Base-by-base conservation (phyloP, 1,140 invertebrate species). In the Panagrolaimus sp. region DNA sequence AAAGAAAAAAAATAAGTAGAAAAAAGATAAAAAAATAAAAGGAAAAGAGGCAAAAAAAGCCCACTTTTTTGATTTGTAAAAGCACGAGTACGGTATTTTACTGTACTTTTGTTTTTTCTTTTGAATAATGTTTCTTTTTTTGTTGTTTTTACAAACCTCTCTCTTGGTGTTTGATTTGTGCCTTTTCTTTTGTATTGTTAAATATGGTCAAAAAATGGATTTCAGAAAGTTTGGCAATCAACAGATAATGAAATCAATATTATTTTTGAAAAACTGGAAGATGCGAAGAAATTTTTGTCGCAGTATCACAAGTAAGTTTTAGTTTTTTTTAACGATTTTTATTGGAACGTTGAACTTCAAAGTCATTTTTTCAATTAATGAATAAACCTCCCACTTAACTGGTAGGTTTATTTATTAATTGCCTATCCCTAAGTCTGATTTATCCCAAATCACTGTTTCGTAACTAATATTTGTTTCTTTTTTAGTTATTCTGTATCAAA, bases 211-310 rank as follows among this genome's bases (percentile, higher is more conserved):
- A 21, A 52, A n/a, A n/a, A 26, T 58, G 52, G 12, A 28, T 74
- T 75, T 77, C 63, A 76, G 74, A 75, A 75, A 68, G 45, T 74
- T 32, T 76, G 74, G 74, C 74, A 75, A 21, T 43, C 64, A 1
- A 47, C 21, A 21, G 75, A 75, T 14, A 55, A 75, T 43, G 26
- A 63, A 63, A 48, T 73, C 26, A 28, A 38, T 32, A 63, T 76
- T 7, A 78, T 76, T 32, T 76, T 76, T 28, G 75, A 76, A 21
- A 68, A 68, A 14, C 71, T 78, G 44, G 74, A 76, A 58, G 38
- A 76, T 48, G 74, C 74, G 6, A 76, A 76, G 44, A 45, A 58
- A 21, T 76, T 76, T 65, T 74, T 76, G 75, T 52, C 68, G 21
- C 74, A 76, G 52, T 76, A 76, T 45, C 64, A 76, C 28, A 76